Evolutionary conservation across 2,113 vertebrate genomes (phyloP), one percentile per base, ranked within the genome.

Genomic region (Orycteropus afer): DNA sequence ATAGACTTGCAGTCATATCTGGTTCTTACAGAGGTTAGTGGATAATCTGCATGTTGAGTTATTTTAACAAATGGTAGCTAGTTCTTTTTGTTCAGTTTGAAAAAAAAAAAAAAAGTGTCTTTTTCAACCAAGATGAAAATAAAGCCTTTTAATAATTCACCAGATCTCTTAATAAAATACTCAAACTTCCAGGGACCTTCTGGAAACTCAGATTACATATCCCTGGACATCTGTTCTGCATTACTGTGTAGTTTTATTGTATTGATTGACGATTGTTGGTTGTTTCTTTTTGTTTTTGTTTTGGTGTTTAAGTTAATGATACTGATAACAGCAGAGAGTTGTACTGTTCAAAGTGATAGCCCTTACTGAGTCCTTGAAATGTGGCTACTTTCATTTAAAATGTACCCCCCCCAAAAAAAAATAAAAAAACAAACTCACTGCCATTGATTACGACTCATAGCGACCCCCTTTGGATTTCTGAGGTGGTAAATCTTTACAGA

Each of bases 271-370:
- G 47, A 7, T 25, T 86, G 27, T 47, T 84, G 27, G 45, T 45
- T 29, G 4, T n/a, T n/a, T 27, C 61, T 34, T 65, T 65, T 32
- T 4, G 61, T 63, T 63, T 61, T 65, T 65, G n/a, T 53, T 23
- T 89, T 23, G 13, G 42, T 23, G 90, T 83, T 95, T 86, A 89
- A 86, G 45, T 74, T 49, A 23, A 32, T 61, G 53, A 53, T 81
- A 51, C 1, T 59, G 13, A 45, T 34, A n/a, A 61, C 15, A 71
- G 47, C 53, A 45, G 37, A 81, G 40, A 86, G 47, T 9, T 15
- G 15, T 1, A 27, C 4, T 55, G 2, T 42, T n/a, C 55, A 65
- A 1, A n/a, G n/a, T 25, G 7, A 0, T 18, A 5, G 13, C n/a
- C n/a, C n/a, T 51, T 87, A 1, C 3, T 22, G 63, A 79, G 15